A percentile compares a stretch with the other conserved stretches of the same genome.
These are phyloP conservation scores for Dolomedes plantarius DNA, from an alignment of 2,888 invertebrate species.

Conservation along the genomic window DNA sequence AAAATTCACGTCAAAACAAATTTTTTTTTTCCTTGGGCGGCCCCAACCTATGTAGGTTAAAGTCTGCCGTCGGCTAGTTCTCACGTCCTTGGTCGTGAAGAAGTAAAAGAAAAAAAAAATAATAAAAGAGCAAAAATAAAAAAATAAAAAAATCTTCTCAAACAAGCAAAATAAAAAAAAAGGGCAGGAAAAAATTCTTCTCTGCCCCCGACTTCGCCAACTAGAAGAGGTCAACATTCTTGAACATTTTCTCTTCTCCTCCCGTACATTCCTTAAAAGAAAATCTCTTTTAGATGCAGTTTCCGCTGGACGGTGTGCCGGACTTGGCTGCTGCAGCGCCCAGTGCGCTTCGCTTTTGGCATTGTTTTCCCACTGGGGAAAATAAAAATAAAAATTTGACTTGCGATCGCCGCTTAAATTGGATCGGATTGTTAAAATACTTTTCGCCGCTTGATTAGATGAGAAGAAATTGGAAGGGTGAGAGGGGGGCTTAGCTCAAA, in stretches of 20 bases:
- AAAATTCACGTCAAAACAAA: conserved; percentile 21
- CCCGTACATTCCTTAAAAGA: conserved; percentile 60
- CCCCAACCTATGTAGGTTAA: conserved; percentile 67
- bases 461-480: too few relatives aligned
- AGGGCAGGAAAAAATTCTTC: conserved; percentile 24
- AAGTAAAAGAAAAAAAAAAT: conserved; percentile 19
- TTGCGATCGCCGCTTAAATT: too few relatives aligned
- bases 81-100: conserved; percentile 66
- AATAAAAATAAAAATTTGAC: too few relatives aligned
- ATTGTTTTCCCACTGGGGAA: too few relatives aligned
- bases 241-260: conserved; percentile 42
- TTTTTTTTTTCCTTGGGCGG: conserved; percentile 16
- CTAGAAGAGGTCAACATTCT: conserved; percentile 69
- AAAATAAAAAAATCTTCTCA: conserved; percentile 16
- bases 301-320: neutral
- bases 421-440: too few relatives aligned
- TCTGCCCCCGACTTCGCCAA: conserved; percentile 66
- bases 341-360: too few relatives aligned
- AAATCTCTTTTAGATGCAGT: conserved; percentile 48
- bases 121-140: conserved; percentile 11
- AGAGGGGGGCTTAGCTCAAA: too few relatives aligned
- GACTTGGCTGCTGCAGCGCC: neutral
- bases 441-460: too few relatives aligned
- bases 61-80: conserved; percentile 64
- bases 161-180: conserved; percentile 26